A percentile compares a stretch with the other conserved stretches of the same genome.
Evolutionary conservation across 2,888 invertebrate species (phyloP).

Genomic region (Chymomyza procnemis): DNA sequence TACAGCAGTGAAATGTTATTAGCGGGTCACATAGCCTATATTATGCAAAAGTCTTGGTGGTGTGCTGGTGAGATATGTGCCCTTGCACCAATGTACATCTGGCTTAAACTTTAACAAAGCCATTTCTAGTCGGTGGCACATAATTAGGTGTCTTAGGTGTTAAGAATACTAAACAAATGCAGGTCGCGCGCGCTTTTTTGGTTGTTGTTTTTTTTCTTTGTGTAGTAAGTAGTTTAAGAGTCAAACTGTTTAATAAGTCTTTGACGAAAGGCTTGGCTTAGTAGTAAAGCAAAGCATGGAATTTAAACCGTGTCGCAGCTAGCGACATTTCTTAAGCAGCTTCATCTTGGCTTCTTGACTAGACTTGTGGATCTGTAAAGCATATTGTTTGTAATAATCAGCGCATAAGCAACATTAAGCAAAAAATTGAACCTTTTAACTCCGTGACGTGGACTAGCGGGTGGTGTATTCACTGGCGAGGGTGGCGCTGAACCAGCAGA

Average conservation of each 20-base stretch:
- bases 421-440: conserved; percentile 77
- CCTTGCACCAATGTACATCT: not conserved
- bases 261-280: not conserved
- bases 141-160: not conserved
- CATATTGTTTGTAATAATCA: not conserved
- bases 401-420: not conserved
- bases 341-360: conserved; percentile 74
- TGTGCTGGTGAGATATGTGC: not conserved
- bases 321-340: conserved; percentile 9
- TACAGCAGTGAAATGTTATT: not conserved
- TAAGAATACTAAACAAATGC: conserved; percentile 18
- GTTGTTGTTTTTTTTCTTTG: conserved; percentile 1
- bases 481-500: conserved; percentile 86
- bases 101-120: not conserved
- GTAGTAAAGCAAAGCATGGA: conserved; percentile 3
- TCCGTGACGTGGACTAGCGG: conserved; percentile 86
- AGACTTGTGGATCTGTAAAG: conserved; percentile 64
- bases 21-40: not conserved
- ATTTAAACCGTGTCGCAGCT: not conserved
- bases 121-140: not conserved
- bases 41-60: not conserved
- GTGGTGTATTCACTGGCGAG: conserved; percentile 87
- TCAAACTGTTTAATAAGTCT: not conserved
- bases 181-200: conserved; percentile 42
- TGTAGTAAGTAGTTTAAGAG: conserved; percentile 17